phyloP scores from a whole-genome alignment of 2,113 vertebrate species.

The Axis porcinus region DNA sequence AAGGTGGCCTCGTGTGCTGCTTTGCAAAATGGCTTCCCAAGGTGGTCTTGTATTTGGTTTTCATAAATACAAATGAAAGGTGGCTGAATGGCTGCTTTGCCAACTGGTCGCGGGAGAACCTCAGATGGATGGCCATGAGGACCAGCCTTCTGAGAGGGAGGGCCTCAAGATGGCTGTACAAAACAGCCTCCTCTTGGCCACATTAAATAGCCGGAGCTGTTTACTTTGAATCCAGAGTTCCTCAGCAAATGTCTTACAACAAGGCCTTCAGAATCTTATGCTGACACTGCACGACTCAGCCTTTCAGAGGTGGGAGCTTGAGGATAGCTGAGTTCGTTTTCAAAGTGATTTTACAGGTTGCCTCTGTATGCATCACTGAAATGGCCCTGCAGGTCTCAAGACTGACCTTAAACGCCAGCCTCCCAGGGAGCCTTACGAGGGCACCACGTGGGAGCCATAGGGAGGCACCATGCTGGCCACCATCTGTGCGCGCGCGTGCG shows the following conservation, averaged over 20 bases:
- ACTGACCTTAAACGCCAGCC: background rate
- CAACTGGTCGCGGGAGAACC: background rate
- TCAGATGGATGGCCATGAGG: background rate
- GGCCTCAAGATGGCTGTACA: background rate
- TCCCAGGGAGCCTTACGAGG: background rate
- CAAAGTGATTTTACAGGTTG: background rate
- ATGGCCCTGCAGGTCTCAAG: background rate
- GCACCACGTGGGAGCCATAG: background rate
- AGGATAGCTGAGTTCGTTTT: background rate
- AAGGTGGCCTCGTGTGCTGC: rapidly evolving
- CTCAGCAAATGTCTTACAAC: background rate
- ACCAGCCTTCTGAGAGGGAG: background rate
- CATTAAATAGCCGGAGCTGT: background rate
- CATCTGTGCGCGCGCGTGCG: rapidly evolving
- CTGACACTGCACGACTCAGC: background rate
- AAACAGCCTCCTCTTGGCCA: background rate
- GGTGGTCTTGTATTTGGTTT: background rate
- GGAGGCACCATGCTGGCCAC: background rate
- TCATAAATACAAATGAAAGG: background rate
- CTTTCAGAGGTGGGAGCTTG: background rate
- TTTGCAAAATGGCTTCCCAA: background rate
- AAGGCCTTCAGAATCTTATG: background rate
- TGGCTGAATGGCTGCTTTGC: background rate
- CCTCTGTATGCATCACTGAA: background rate
- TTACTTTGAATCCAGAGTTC: background rate